These are phyloP conservation scores for Sorex araneus DNA, from an alignment of 2,113 vertebrate genomes.

Conservation along the genomic window DNA sequence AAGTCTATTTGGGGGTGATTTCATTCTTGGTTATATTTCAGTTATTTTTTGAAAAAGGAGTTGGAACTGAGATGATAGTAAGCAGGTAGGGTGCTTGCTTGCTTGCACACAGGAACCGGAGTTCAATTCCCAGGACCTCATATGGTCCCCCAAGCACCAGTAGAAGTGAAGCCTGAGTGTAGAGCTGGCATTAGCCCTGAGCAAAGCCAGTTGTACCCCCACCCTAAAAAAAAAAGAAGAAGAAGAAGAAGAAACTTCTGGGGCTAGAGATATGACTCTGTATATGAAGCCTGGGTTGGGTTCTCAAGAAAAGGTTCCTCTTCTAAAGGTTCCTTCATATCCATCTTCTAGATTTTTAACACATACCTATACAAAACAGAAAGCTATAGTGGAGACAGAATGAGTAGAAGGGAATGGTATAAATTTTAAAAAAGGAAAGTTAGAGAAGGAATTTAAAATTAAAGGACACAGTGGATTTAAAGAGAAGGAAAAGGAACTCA, in stretches of 20 bases:
- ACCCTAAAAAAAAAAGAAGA: no score
- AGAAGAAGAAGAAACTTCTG: no score
- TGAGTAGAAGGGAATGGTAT: conserved; percentile 12
- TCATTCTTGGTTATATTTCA: neutral
- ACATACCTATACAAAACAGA: neutral
- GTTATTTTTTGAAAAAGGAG: no score
- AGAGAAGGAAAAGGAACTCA: conserved; percentile 9
- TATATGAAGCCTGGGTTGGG: neutral
- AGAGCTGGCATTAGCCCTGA: no score
- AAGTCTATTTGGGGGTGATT: neutral
- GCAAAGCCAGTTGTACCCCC: no score
- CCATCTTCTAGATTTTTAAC: neutral
- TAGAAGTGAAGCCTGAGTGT: no score
- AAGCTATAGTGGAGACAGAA: neutral
- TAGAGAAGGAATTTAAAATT: conserved; percentile 48
- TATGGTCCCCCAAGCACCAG: no score
- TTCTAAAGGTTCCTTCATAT: neutral
- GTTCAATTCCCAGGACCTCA: no score
- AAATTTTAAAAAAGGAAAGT: conserved; percentile 57
- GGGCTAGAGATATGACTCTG: no score
- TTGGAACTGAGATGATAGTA: no score
- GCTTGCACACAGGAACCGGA: no score
- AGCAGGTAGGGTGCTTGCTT: no score
- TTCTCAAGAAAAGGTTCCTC: conserved; percentile 3
- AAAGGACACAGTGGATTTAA: conserved; percentile 38